Conservation (phyloP, 2,888 invertebrate species). For the Drosophila buzzatii region DNA sequence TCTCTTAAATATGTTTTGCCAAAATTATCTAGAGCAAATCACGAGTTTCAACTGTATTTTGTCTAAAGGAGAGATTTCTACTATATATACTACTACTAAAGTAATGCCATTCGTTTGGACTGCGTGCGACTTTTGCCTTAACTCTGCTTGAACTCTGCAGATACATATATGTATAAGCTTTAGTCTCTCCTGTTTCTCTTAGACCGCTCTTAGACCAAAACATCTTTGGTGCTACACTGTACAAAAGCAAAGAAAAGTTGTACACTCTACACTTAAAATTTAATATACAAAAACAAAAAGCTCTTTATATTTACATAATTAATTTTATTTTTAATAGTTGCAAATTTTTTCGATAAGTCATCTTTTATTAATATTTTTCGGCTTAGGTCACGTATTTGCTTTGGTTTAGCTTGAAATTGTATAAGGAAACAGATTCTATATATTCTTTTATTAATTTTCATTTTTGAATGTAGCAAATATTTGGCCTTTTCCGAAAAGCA, state of each 20-base stretch:
- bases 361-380: slow-evolving; percentile 2
- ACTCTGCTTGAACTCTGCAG: slow-evolving; percentile 34
- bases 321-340: slow-evolving; percentile 74
- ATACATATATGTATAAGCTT: slow-evolving; percentile 53
- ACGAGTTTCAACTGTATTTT: slow-evolving; percentile 2
- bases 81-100: not conserved
- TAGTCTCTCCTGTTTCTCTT: slow-evolving; percentile 21
- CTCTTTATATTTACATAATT: slow-evolving; percentile 51
- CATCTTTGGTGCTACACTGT: slow-evolving; percentile 32
- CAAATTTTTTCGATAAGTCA: slow-evolving; percentile 58
- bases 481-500: slow-evolving; percentile 32
- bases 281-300: slow-evolving; percentile 34
- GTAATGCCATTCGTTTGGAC: slow-evolving; percentile 12
- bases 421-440: slow-evolving; percentile 10
- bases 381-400: slow-evolving; percentile 33
- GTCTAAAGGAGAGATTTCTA: slow-evolving; percentile 6
- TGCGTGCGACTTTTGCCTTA: slow-evolving; percentile 30
- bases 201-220: slow-evolving; percentile 9
- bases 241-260: slow-evolving; percentile 32
- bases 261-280: slow-evolving; percentile 44
- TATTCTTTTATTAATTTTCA: slow-evolving; percentile 28
- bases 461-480: slow-evolving; percentile 35
- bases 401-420: slow-evolving; percentile 13
- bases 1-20: slow-evolving; percentile 8
- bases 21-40: not conserved